phyloP scores from a whole-genome alignment of 2,113 vertebrate genomes.

The Coptodon rendalli region DNA sequence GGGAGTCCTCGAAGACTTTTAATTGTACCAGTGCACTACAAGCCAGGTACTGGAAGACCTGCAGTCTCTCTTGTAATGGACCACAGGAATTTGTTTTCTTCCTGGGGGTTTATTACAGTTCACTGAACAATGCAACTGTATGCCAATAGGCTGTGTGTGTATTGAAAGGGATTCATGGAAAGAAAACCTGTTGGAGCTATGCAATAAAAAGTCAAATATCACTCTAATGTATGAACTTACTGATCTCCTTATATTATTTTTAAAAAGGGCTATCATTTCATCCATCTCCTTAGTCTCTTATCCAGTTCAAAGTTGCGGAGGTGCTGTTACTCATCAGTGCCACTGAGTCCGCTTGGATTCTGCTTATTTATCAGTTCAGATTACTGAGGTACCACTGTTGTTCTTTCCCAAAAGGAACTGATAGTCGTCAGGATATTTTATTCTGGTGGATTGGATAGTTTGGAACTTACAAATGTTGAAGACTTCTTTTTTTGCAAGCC shows the following conservation, averaged over 20 bases:
- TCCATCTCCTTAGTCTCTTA: background rate
- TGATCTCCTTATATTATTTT: background rate
- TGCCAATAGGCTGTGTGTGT: background rate
- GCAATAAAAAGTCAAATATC: slow-evolving; percentile 39
- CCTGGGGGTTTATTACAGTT: background rate
- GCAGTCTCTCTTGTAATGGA: background rate
- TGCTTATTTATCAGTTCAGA: background rate
- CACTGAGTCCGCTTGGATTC: background rate
- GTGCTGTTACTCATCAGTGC: background rate
- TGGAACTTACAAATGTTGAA: background rate
- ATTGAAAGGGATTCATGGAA: background rate
- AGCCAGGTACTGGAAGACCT: background rate
- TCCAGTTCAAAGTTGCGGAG: background rate
- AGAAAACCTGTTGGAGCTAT: slow-evolving; percentile 2
- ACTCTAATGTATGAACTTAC: background rate
- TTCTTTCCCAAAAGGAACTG: background rate
- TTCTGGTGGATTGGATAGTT: background rate
- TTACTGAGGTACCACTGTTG: background rate
- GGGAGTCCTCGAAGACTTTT: background rate
- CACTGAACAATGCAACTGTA: background rate
- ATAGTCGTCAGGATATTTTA: background rate
- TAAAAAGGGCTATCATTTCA: background rate
- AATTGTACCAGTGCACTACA: background rate
- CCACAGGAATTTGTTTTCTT: background rate
- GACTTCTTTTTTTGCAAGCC: background rate